These are phyloP conservation scores for Nansenia antarctica DNA, from an alignment of 2,113 vertebrate species.

Conservation along the genomic window DNA sequence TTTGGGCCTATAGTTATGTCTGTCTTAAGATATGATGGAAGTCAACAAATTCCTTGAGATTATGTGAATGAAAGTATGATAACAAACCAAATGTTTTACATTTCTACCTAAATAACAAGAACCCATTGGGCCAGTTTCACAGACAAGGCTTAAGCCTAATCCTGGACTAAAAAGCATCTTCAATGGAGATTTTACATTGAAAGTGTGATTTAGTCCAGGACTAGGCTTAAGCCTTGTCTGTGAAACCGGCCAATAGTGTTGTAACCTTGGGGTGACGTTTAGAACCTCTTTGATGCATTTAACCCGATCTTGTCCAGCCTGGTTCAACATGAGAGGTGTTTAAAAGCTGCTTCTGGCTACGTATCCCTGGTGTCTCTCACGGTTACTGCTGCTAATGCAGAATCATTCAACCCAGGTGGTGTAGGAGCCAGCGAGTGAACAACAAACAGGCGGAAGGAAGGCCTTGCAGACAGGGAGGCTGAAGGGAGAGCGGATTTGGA, in stretches of 20 bases:
- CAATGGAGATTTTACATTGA: too few species aligned
- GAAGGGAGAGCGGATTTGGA: conserved; percentile 41
- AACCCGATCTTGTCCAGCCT: not conserved
- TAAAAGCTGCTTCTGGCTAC: conserved; percentile 18
- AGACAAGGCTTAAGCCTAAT: too few species aligned
- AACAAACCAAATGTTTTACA: too few species aligned
- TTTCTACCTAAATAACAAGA: too few species aligned
- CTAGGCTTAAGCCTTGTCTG: too few species aligned
- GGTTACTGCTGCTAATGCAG: conserved; percentile 29
- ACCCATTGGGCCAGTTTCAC: too few species aligned
- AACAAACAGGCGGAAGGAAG: conserved; percentile 39
- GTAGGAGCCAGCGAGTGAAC: conserved; percentile 7
- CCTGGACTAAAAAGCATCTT: too few species aligned
- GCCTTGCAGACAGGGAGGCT: conserved; percentile 45
- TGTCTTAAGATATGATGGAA: too few species aligned
- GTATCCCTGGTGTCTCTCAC: conserved; percentile 28
- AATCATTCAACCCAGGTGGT: conserved; percentile 26
- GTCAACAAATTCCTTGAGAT: too few species aligned
- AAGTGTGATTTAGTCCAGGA: too few species aligned
- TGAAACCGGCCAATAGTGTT: not conserved
- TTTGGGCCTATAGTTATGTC: too few species aligned
- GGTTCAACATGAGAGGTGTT: conserved; percentile 8
- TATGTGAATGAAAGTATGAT: too few species aligned
- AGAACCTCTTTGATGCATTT: conserved; percentile 3
- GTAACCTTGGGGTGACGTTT: not conserved